Percentiles rank a stretch among this genome's conserved stretches.
Conservation (phyloP, 37 sponge, comb jelly and placozoan species). For the Crambe crambe region DNA sequence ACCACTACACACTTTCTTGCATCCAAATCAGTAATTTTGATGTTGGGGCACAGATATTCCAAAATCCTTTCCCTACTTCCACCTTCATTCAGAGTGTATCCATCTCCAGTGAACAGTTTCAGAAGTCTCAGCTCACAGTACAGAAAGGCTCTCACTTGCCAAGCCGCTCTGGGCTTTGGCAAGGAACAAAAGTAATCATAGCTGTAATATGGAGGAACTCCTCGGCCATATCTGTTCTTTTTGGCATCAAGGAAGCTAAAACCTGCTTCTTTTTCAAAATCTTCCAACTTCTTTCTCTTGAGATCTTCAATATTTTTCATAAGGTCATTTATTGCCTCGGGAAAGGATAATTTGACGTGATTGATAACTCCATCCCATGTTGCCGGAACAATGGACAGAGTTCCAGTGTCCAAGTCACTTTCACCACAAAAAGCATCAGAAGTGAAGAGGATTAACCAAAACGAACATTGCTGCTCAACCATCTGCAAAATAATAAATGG, state of each 20-base stretch:
- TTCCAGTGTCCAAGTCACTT: not conserved
- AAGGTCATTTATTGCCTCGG: constrained; percentile 30
- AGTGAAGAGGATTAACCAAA: constrained; percentile 58
- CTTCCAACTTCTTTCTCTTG: not conserved
- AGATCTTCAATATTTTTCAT: constrained; percentile 11
- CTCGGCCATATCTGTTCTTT: not conserved
- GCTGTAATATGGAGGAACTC: constrained; percentile 35
- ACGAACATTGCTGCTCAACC: constrained; percentile 25
- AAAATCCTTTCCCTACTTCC: not conserved
- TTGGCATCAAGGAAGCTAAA: constrained; percentile 44
- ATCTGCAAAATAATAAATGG: constrained; percentile 27
- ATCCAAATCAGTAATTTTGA: not conserved
- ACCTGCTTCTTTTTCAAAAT: constrained; percentile 55
- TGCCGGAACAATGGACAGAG: constrained; percentile 28
- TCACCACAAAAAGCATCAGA: not conserved
- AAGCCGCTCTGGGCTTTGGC: constrained; percentile 39
- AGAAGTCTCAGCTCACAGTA: constrained; percentile 72
- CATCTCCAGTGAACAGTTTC: constrained; percentile 64
- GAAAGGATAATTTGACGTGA: constrained; percentile 17
- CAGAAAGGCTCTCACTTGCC: constrained; percentile 70
- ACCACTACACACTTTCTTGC: constrained; percentile 14
- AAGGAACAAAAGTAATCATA: constrained; percentile 42
- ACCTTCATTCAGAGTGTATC: constrained; percentile 34
- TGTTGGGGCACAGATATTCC: constrained; percentile 43
- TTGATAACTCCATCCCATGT: constrained; percentile 65